phyloP scores from a whole-genome alignment of 2,797 vertebrate species.

The Amblyraja radiata region DNA sequence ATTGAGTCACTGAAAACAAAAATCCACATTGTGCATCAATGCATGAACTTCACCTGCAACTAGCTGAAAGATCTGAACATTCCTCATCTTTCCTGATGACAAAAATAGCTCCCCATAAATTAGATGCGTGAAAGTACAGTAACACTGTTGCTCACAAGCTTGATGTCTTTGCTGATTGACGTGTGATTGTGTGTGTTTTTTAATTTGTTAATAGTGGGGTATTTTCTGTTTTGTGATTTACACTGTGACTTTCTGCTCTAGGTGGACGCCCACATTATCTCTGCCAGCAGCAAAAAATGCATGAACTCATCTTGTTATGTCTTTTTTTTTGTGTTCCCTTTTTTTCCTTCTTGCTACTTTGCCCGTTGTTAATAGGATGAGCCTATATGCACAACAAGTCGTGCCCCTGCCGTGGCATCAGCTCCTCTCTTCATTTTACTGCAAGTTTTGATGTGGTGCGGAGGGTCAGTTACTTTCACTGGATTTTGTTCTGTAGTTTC shows the following conservation, averaged over 20 bases:
- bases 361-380: slow-evolving; percentile 78
- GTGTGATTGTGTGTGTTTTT: slow-evolving; percentile 45
- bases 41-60: not conserved
- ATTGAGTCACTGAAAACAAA: not conserved
- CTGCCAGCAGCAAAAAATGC: slow-evolving; percentile 62
- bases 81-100: not conserved
- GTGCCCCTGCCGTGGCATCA: slow-evolving; percentile 65
- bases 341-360: slow-evolving; percentile 69
- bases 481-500: slow-evolving; percentile 47
- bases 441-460: slow-evolving; percentile 83
- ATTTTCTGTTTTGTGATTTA: slow-evolving; percentile 53
- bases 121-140: slow-evolving; percentile 59
- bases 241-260: slow-evolving; percentile 54
- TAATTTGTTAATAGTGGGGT: slow-evolving; percentile 47
- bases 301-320: slow-evolving; percentile 65
- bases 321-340: slow-evolving; percentile 66
- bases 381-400: slow-evolving; percentile 81
- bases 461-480: slow-evolving; percentile 74
- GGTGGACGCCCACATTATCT: slow-evolving; percentile 59
- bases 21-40: not conserved
- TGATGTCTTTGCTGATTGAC: slow-evolving; percentile 49
- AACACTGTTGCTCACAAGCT: slow-evolving; percentile 51
- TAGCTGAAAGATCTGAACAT: not conserved
- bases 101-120: not conserved
- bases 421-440: slow-evolving; percentile 74